Percentiles rank a stretch among this genome's conserved stretches.
Conservation (phyloP, 92 coral and sea anemone genomes). For the Epizoanthus fatuus region DNA sequence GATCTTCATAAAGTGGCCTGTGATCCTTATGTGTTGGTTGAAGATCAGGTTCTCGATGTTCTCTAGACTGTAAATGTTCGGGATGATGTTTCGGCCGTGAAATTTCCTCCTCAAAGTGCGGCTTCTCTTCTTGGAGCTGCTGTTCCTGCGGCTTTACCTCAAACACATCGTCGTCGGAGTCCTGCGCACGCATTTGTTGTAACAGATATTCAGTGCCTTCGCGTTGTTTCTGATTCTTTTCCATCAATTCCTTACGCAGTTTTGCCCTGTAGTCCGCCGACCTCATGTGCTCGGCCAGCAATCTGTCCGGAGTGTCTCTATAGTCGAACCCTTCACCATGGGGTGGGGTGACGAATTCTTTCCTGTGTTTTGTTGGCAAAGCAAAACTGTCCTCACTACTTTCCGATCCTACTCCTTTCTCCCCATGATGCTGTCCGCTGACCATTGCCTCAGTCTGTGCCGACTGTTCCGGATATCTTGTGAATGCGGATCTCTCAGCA, state of each 20-base stretch:
- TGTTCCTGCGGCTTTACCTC: background rate
- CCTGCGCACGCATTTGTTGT: conserved; percentile 77
- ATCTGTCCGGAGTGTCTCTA: conserved; percentile 14
- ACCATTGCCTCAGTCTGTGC: too few relatives aligned
- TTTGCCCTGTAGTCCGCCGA: conserved; percentile 79
- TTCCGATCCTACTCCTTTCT: conserved; percentile 5
- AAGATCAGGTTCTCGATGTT: too few relatives aligned
- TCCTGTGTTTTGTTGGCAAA: conserved; percentile 24
- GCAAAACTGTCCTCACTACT: conserved; percentile 45
- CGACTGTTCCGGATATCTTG: too few relatives aligned
- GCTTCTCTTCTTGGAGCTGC: background rate
- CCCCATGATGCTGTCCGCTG: too few relatives aligned
- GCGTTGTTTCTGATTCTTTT: conserved; percentile 84
- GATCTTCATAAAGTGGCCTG: background rate
- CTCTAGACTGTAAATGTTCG: too few relatives aligned
- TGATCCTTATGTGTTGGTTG: background rate
- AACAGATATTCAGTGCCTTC: conserved; percentile 78
- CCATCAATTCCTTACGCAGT: conserved; percentile 84
- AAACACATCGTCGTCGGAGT: conserved; percentile 61
- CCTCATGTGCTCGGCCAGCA: conserved; percentile 20
- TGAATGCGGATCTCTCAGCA: too few relatives aligned
- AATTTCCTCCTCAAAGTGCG: background rate
- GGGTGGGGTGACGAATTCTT: conserved; percentile 18
- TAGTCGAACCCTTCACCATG: conserved; percentile 42
- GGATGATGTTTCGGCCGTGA: too few relatives aligned